Conservation (phyloP, 92 coral and sea anemone genomes). For the Palythoa caribaeorum region DNA sequence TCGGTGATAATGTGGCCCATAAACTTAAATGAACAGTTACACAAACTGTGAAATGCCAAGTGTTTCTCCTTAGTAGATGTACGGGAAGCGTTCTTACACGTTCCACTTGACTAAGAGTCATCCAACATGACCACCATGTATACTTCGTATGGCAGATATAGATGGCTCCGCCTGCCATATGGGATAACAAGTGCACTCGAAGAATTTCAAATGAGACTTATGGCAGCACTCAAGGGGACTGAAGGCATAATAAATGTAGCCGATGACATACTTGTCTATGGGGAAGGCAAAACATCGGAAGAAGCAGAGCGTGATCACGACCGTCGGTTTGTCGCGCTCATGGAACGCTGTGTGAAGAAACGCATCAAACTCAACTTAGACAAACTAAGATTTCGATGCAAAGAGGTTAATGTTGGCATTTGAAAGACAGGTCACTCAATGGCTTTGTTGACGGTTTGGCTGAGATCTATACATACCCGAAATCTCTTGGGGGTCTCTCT, state of each 20-base stretch:
- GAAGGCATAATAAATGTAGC: slow-evolving; percentile 60
- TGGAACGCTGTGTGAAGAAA: neutral
- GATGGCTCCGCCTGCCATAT: slow-evolving; percentile 67
- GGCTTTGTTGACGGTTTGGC: slow-evolving; percentile 65
- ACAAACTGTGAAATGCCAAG: neutral
- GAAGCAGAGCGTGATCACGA: slow-evolving; percentile 69
- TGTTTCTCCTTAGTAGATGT: neutral
- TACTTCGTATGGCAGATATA: neutral
- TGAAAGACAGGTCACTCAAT: slow-evolving; percentile 57
- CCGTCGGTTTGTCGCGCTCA: slow-evolving; percentile 55
- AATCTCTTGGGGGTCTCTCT: slow-evolving; percentile 67
- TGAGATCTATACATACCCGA: slow-evolving; percentile 62
- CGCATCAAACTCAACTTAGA: too few relatives aligned
- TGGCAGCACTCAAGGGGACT: slow-evolving; percentile 43
- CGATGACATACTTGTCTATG: slow-evolving; percentile 64
- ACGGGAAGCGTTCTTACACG: neutral
- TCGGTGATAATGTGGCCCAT: too few relatives aligned
- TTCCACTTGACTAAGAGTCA: neutral
- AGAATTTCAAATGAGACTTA: slow-evolving; percentile 60
- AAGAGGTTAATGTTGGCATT: slow-evolving; percentile 49
- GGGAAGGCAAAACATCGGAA: slow-evolving; percentile 38
- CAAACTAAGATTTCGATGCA: neutral
- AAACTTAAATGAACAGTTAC: too few relatives aligned
- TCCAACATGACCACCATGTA: neutral
- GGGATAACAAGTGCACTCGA: slow-evolving; percentile 72